Evolutionary conservation across 2,888 invertebrate genomes (phyloP).

Genomic region (Hyppa rectilinea): DNA sequence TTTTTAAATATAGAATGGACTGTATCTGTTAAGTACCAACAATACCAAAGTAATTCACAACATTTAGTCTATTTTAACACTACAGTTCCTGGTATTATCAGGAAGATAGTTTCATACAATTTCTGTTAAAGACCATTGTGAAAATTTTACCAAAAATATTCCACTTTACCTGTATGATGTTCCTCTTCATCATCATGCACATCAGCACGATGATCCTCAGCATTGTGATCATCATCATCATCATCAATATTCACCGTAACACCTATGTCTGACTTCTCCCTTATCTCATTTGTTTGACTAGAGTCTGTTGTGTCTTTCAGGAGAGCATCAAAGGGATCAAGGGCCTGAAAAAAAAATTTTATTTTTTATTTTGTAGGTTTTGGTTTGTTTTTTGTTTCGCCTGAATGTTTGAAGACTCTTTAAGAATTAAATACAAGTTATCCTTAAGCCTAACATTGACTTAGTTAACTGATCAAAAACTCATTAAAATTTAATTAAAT

Average conservation of each 20-base stretch:
- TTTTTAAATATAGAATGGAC: neutral
- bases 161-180: slow-evolving; percentile 61
- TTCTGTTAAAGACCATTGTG: neutral
- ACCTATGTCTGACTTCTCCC: slow-evolving; percentile 68
- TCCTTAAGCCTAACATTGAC: neutral
- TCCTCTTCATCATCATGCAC: slow-evolving; percentile 76
- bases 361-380: too few species aligned
- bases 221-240: slow-evolving; percentile 78
- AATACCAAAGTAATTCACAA: neutral
- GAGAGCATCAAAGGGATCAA: slow-evolving; percentile 88
- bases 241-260: slow-evolving; percentile 75
- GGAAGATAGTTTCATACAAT: neutral
- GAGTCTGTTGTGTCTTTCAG: slow-evolving; percentile 80
- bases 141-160: neutral
- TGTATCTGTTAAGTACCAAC: neutral
- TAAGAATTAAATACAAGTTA: neutral
- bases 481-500: neutral
- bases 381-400: neutral
- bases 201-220: slow-evolving; percentile 61
- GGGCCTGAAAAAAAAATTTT: slow-evolving; percentile 76
- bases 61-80: neutral
- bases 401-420: neutral
- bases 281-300: slow-evolving; percentile 67
- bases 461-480: neutral
- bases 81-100: neutral